phyloP scores from a whole-genome alignment of 2,797 vertebrate genomes.

The Myoxocephalus aenaeus region DNA sequence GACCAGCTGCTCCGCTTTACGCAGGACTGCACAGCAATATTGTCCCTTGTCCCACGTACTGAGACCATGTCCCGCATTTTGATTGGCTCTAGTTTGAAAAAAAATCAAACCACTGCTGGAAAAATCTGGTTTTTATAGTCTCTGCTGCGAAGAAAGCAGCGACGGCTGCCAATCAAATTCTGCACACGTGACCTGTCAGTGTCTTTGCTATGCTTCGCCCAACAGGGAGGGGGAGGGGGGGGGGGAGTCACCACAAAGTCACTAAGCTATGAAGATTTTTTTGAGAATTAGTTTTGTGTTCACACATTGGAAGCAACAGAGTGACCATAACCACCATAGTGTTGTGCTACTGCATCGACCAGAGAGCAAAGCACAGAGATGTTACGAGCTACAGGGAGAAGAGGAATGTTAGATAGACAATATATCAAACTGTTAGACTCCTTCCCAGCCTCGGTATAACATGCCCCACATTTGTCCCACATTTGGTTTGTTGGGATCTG shows the following conservation, averaged over 20 bases:
- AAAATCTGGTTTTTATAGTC: no score
- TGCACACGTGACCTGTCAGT: no score
- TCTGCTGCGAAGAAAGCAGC: no score
- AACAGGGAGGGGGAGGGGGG: background rate
- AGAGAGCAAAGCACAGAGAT: background rate
- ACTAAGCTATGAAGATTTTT: background rate
- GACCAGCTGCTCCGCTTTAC: background rate
- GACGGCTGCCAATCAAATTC: no score
- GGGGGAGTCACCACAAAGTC: background rate
- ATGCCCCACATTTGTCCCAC: background rate
- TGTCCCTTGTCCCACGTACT: no score
- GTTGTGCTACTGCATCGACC: background rate
- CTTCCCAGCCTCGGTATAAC: background rate
- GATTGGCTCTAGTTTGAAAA: no score
- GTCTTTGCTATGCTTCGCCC: background rate
- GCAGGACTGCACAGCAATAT: background rate
- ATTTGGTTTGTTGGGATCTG: conserved; percentile 1
- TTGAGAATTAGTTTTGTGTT: no score
- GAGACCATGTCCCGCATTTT: no score
- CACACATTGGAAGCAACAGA: background rate
- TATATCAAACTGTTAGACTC: background rate
- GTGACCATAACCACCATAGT: background rate
- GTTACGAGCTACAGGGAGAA: background rate
- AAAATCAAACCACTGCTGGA: no score
- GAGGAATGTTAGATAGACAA: background rate